Evolutionary conservation across 2,888 invertebrate genomes (phyloP).

Genomic region (Harpalus rufipes): DNA sequence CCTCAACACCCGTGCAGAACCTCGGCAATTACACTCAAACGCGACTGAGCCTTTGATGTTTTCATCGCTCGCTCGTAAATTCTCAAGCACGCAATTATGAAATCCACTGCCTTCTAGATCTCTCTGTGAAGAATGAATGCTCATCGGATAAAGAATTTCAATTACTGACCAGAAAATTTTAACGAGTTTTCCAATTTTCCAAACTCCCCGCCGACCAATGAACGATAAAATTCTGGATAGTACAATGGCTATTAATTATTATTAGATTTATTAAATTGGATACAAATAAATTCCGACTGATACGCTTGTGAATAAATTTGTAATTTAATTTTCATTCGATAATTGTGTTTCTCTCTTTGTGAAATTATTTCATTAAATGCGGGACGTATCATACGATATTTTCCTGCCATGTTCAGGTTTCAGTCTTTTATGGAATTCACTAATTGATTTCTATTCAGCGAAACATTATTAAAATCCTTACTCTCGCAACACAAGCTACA

Average conservation of each 20-base stretch:
- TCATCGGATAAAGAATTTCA: slow-evolving; percentile 55
- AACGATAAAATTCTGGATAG: slow-evolving; percentile 3
- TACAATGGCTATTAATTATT: slow-evolving; percentile 50
- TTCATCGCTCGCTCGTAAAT: slow-evolving; percentile 51
- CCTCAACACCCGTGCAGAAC: slow-evolving; percentile 7
- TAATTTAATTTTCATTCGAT: slow-evolving; percentile 38
- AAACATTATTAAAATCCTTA: not conserved
- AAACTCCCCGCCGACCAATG: slow-evolving; percentile 25
- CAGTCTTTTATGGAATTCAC: not conserved
- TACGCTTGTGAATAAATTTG: slow-evolving; percentile 41
- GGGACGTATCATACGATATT: slow-evolving; percentile 10
- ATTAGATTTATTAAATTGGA: slow-evolving; percentile 40
- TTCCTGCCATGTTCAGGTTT: slow-evolving; percentile 4
- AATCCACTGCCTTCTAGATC: slow-evolving; percentile 44
- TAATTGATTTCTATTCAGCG: slow-evolving; percentile 2
- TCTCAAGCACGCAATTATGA: slow-evolving; percentile 61
- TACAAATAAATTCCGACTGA: slow-evolving; percentile 27
- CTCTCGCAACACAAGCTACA: not conserved
- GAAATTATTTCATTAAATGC: slow-evolving; percentile 11
- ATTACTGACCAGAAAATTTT: slow-evolving; percentile 61
- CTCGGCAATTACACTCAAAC: slow-evolving; percentile 42
- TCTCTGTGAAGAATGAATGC: slow-evolving; percentile 46
- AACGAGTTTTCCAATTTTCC: slow-evolving; percentile 49
- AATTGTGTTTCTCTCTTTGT: slow-evolving; percentile 26
- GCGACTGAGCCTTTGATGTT: slow-evolving; percentile 53